Percentiles rank a stretch among this genome's conserved stretches.
These are phyloP conservation scores for Lophotis ruficrista DNA, from an alignment of 2,113 vertebrate genomes.

Conservation along the genomic window DNA sequence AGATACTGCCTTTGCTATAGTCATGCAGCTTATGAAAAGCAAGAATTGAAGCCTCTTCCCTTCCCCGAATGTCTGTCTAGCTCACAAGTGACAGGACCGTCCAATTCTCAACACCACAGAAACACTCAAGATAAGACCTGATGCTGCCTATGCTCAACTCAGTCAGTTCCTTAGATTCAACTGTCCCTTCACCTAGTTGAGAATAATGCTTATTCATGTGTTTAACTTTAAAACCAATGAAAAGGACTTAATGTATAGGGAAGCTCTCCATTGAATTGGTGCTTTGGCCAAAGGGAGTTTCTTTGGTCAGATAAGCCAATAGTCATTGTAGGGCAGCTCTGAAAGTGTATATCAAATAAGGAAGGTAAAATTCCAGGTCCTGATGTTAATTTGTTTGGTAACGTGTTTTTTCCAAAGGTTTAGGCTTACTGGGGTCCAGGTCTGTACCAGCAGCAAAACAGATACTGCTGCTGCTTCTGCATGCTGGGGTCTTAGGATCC, in stretches of 20 bases:
- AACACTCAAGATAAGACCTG: not conserved
- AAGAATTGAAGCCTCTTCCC: not conserved
- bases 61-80: not conserved
- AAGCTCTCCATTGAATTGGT: not conserved
- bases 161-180: not conserved
- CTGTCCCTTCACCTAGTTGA: not conserved
- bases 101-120: not conserved
- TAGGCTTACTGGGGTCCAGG: not conserved
- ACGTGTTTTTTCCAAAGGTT: not conserved
- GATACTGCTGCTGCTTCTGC: not conserved
- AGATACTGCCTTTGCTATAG: not conserved
- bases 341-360: not conserved
- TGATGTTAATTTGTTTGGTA: not conserved
- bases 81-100: not conserved
- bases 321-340: not conserved
- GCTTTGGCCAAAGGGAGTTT: not conserved
- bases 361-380: not conserved
- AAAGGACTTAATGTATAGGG: not conserved
- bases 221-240: not conserved
- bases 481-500: not conserved
- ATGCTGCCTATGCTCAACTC: not conserved
- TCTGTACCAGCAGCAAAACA: not conserved
- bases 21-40: not conserved
- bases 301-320: not conserved
- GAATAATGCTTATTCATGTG: not conserved